Base-by-base conservation (phyloP, 2,888 invertebrate species). In the Ennomos fuscantarius region DNA sequence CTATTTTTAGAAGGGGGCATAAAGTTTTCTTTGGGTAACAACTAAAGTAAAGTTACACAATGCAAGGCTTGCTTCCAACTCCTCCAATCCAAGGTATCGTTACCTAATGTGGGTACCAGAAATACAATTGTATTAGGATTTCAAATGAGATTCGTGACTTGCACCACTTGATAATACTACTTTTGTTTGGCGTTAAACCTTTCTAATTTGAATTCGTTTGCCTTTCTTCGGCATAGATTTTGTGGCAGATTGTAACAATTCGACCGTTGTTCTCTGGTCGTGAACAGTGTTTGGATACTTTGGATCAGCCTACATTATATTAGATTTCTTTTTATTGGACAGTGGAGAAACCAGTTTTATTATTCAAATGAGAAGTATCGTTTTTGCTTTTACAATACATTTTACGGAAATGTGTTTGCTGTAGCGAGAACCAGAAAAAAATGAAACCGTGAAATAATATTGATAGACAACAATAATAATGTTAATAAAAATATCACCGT, bases 161-260 rank as follows among this genome's bases (percentile, higher is more conserved):
- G 39, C 24, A 39, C 43, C 58, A 59, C 54, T 52, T 57, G 53
- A 55, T 48, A 58, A 60, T 58, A 50, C 46, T 62, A 42, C 45
- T 53, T 31, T 55, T 62, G 54, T 63, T 63, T 66, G 51, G 60
- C 62, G 66, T 65, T 64, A 68, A 66, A 68, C 76, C 76, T 78
- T 78, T 78, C 78, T 76, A 78, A 76, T 77, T 76, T 68, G 63
- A 72, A 76, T 77, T 72, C 65, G 74, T 69, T 72, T 73, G 68
- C 66, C 75, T 67, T 69, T 66, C 67, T 68, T 68, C 48, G 63
- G 61, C 66, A 63, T 56, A 63, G 60, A 56, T 64, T 53, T 42
- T 54, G 11, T 11, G 11, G 13, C 37, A 39, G 48, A 54, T 63
- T 63, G 52, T 53, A 54, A 56, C 48, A 57, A 65, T 54, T 59